Evolutionary conservation across 2,888 invertebrate species (phyloP).

Genomic region (Leptinotarsa juncta): DNA sequence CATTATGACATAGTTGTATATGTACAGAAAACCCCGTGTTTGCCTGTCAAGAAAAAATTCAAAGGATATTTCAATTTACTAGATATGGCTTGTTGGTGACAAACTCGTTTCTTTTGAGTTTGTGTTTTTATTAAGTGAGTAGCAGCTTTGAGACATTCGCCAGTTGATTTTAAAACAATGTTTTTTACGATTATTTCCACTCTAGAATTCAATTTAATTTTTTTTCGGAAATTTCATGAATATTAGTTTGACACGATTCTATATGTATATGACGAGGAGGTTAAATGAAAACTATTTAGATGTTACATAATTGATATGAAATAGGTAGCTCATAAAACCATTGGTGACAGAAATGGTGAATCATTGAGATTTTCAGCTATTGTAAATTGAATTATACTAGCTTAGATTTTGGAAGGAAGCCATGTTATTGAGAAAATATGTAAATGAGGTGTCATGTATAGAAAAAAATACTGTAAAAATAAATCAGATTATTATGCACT

Average conservation of each 20-base stretch:
- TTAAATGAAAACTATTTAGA: constrained; percentile 23
- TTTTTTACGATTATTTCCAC: constrained; percentile 30
- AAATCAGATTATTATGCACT: constrained; percentile 18
- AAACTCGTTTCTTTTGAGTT: constrained; percentile 38
- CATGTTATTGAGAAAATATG: constrained; percentile 13
- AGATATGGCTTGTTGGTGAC: constrained; percentile 39
- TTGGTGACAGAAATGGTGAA: constrained; percentile 14
- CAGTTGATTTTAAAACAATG: constrained; percentile 47
- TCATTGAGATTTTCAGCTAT: constrained; percentile 8
- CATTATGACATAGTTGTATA: constrained; percentile 53
- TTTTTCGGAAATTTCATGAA: not conserved
- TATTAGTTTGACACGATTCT: constrained; percentile 20
- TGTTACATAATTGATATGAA: constrained; percentile 23
- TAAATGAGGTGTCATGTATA: constrained; percentile 15
- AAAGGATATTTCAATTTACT: constrained; percentile 30
- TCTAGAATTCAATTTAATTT: constrained; percentile 11
- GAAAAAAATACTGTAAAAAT: constrained; percentile 24
- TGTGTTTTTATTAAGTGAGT: constrained; percentile 50
- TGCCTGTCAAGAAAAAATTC: constrained; percentile 42
- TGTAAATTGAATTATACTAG: constrained; percentile 10
- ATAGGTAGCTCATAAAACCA: constrained; percentile 23
- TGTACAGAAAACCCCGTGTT: constrained; percentile 58
- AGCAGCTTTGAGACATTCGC: constrained; percentile 54
- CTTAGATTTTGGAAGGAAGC: constrained; percentile 8
- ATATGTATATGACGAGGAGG: constrained; percentile 10